Conservation (phyloP, 2,888 invertebrate species). For the Tetranychus piercei region DNA sequence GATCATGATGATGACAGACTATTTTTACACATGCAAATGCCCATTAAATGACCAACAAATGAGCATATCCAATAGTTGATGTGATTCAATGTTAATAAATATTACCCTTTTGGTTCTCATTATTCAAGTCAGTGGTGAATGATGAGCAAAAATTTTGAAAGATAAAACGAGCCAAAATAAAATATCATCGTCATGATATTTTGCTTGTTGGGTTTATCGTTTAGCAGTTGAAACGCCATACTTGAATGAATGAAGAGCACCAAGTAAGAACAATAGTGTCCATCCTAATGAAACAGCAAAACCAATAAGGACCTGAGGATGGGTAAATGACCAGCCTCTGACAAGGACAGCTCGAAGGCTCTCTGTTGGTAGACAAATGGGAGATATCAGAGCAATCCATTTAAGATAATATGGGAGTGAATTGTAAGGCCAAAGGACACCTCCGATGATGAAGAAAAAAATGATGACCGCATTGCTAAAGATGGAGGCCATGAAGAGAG, state of each 20-base stretch:
- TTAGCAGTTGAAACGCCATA: constrained; percentile 1
- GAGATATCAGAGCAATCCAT: constrained; percentile 49
- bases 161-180: background rate
- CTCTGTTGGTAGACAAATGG: constrained; percentile 58
- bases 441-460: constrained; percentile 34
- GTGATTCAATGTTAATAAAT: no score
- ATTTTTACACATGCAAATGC: background rate
- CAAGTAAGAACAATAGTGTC: background rate
- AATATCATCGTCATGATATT: background rate
- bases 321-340: constrained; percentile 39
- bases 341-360: constrained; percentile 55
- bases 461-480: constrained; percentile 7
- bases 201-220: background rate
- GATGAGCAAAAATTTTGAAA: no score
- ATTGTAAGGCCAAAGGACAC: constrained; percentile 89
- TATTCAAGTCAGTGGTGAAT: no score
- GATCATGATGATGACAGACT: background rate
- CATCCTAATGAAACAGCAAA: background rate
- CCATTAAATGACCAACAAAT: background rate
- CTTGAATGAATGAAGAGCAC: background rate
- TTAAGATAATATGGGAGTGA: constrained; percentile 71
- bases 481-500: constrained; percentile 1
- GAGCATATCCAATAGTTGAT: no score
- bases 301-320: background rate
- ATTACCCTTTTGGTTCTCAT: no score